Evolutionary conservation across 2,888 invertebrate genomes (phyloP), one percentile per base, ranked within the genome.

Genomic region (Cheilosia grossa): DNA sequence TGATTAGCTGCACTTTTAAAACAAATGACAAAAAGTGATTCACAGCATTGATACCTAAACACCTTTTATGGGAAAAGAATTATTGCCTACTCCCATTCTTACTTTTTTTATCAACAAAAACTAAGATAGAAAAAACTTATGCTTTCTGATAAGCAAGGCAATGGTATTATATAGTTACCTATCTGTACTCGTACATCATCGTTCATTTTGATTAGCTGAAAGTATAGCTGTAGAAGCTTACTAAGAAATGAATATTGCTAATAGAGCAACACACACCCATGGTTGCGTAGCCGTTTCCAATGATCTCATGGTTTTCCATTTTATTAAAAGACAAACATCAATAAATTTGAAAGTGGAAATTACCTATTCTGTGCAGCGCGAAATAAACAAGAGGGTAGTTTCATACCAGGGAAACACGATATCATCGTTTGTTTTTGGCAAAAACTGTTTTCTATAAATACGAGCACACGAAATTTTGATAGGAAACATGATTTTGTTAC

Each of bases 251-350:
- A 61, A 61, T 73, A 37, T 44, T n/a, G 21, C 73, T 63, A 61
- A 42, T 53, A 59, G 58, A 72, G 17, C 27, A 49, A 19, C 21
- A 44, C 72, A 53, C 72, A 61, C 61, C 61, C 42, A 53, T 53
- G 24, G 53, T 19, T 61, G 15, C 19, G 56, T 44, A 9, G 53
- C 17, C 37, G 13, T 49, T 19, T 51, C 21, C 24, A 61, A 51
- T 73, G 73, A 73, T 63, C 73, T 73, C 61, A 73, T 63, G 4
- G 54, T 24, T 63, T 53, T 40, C 42, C 53, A 21, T 51, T 37
- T 42, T 67, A 56, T 67, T 67, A 53, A 53, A 53, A 53, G 37
- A 24, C 30, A 13, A 10, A 49, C 17, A 42, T 70, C 59, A 70
- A 51, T 59, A 70, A 70, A 17, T 59, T 13, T 49, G 37, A 70